phyloP scores from a whole-genome alignment of 2,113 vertebrate species.

The Brachyistius frenatus region DNA sequence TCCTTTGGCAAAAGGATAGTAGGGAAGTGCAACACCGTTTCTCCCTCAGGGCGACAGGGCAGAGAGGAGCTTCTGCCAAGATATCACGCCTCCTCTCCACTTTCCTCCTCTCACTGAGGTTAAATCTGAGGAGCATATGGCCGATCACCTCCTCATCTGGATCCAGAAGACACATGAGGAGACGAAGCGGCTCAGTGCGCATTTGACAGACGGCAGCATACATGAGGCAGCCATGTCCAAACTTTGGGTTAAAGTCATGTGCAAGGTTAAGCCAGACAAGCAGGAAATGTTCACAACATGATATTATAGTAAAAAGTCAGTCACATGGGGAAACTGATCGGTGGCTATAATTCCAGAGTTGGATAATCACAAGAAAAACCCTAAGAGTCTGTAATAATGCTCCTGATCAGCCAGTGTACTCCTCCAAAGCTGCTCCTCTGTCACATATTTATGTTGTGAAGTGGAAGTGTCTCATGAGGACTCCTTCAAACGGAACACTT shows the following conservation, averaged over 20 bases:
- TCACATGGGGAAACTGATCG: neutral
- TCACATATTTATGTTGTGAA: neutral
- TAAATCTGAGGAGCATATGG: slow-evolving; percentile 58
- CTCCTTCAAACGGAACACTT: too few relatives aligned
- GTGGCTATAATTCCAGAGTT: neutral
- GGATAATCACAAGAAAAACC: neutral
- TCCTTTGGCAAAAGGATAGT: slow-evolving; percentile 34
- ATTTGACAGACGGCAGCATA: slow-evolving; percentile 27
- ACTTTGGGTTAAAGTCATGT: slow-evolving; percentile 10
- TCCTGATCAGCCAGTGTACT: neutral
- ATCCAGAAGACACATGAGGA: slow-evolving; percentile 51
- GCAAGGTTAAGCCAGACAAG: slow-evolving; percentile 8
- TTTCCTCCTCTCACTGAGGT: slow-evolving; percentile 43
- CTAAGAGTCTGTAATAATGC: neutral
- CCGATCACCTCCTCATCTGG: slow-evolving; percentile 49
- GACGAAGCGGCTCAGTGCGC: slow-evolving; percentile 14
- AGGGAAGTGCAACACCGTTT: slow-evolving; percentile 37
- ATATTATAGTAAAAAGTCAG: slow-evolving; percentile 5
- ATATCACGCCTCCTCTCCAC: slow-evolving; percentile 38
- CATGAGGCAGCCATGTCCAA: neutral
- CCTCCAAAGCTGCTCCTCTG: neutral
- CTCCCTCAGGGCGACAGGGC: slow-evolving; percentile 42
- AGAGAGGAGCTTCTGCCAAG: slow-evolving; percentile 57
- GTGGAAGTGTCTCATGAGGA: too few relatives aligned
- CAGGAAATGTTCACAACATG: slow-evolving; percentile 1